Conservation (phyloP, 2,888 invertebrate species). For the Patella depressa region DNA sequence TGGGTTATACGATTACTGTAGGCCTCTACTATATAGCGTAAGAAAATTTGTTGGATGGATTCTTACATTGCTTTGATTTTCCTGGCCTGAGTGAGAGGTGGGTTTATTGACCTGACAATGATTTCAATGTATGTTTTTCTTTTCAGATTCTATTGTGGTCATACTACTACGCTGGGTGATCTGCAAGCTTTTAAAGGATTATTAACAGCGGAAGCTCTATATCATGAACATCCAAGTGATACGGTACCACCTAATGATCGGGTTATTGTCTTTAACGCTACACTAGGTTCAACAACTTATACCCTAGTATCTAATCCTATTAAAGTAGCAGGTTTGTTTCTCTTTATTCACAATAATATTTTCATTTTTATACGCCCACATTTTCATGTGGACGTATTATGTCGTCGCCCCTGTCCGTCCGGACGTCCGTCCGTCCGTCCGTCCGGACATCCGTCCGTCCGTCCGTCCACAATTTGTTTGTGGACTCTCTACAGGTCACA, state of each 20-base stretch:
- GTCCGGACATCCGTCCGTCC: too few relatives aligned
- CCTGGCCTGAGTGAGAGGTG: too few relatives aligned
- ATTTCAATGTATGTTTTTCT: neutral
- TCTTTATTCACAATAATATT: neutral
- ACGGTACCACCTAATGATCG: slow-evolving; percentile 27
- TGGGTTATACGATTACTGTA: too few relatives aligned
- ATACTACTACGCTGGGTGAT: neutral
- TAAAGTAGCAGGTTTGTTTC: slow-evolving; percentile 35
- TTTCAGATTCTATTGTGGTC: slow-evolving; percentile 20
- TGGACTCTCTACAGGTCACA: too few relatives aligned
- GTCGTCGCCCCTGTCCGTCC: too few relatives aligned
- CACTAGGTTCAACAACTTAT: slow-evolving; percentile 20
- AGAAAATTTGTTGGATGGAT: too few relatives aligned
- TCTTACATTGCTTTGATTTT: too few relatives aligned
- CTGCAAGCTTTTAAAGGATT: slow-evolving; percentile 10
- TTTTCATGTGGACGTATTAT: too few relatives aligned
- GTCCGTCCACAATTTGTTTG: too few relatives aligned
- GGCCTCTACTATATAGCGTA: too few relatives aligned
- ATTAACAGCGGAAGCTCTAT: slow-evolving; percentile 22
- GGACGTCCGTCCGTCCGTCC: too few relatives aligned
- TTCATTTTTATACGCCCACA: neutral
- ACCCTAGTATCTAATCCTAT: slow-evolving; percentile 32
- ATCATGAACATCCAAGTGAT: slow-evolving; percentile 20
- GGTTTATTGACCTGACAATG: too few relatives aligned
- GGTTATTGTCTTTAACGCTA: slow-evolving; percentile 25